These are phyloP conservation scores for Phragmatobia fuliginosa DNA, from an alignment of 2,888 invertebrate genomes.

Conservation along the genomic window DNA sequence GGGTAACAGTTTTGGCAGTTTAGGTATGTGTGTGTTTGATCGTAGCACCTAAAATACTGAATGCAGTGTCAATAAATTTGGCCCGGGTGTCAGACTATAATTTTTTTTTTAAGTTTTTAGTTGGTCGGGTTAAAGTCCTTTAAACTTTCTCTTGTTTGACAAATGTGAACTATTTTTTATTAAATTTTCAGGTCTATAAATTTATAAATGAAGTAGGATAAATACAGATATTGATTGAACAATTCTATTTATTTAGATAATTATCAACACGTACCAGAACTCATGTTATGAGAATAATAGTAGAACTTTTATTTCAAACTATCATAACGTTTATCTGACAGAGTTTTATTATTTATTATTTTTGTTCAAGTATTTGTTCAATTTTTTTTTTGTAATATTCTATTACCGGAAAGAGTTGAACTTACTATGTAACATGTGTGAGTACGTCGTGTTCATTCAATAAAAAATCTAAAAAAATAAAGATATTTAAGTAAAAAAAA, in stretches of 20 bases:
- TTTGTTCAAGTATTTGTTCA: not conserved
- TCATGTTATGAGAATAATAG: not conserved
- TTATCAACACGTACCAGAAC: not conserved
- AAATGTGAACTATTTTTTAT: no score
- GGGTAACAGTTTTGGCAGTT: no score
- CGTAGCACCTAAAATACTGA: no score
- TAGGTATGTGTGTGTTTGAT: no score
- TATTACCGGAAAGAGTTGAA: not conserved
- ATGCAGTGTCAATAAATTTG: no score
- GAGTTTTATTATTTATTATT: not conserved
- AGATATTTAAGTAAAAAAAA: conserved; percentile 11
- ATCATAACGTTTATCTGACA: no score
- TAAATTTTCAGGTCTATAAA: not conserved
- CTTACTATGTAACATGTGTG: not conserved
- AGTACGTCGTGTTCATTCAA: not conserved
- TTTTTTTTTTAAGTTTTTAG: no score
- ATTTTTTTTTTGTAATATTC: not conserved
- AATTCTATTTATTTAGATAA: not conserved
- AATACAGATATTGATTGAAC: not conserved
- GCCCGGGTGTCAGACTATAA: no score
- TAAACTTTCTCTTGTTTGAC: no score
- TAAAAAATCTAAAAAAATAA: not conserved
- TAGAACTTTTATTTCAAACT: not conserved
- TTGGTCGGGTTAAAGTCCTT: no score
- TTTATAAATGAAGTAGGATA: not conserved